A percentile compares a stretch with the other conserved stretches of the same genome.
Conservation (phyloP, 2,888 invertebrate species). For the Acanthopleura granulata region DNA sequence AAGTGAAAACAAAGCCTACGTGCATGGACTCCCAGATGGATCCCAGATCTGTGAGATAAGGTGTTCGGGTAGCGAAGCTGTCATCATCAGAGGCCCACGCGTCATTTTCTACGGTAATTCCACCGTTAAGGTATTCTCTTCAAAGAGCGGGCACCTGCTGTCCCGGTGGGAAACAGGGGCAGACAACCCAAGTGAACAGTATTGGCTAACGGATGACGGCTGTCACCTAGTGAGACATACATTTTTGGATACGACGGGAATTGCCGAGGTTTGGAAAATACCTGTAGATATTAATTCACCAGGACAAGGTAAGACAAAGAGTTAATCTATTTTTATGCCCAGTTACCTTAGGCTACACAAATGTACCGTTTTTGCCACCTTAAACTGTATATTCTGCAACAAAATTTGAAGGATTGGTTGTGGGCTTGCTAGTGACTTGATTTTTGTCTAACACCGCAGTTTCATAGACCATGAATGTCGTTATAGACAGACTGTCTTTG, state of each 20-base stretch:
- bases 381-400: too few relatives aligned
- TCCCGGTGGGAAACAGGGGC: not conserved
- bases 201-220: not conserved
- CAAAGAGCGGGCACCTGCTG: not conserved
- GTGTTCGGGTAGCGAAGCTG: not conserved
- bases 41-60: not conserved
- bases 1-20: not conserved
- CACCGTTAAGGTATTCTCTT: not conserved
- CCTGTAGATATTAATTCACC: not conserved
- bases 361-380: too few relatives aligned
- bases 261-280: not conserved
- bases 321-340: not conserved
- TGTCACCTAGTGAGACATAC: not conserved
- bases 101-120: constrained; percentile 1
- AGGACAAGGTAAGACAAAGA: not conserved
- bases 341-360: not conserved
- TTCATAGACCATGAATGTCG: too few relatives aligned
- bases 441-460: too few relatives aligned
- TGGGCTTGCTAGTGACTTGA: too few relatives aligned
- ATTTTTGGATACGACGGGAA: not conserved
- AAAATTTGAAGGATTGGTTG: too few relatives aligned
- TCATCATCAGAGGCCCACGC: not conserved
- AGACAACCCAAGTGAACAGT: not conserved
- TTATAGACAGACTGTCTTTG: too few relatives aligned
- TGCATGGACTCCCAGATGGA: not conserved